phyloP scores from a whole-genome alignment of 2,888 invertebrate genomes.

The Nycteola revayana region DNA sequence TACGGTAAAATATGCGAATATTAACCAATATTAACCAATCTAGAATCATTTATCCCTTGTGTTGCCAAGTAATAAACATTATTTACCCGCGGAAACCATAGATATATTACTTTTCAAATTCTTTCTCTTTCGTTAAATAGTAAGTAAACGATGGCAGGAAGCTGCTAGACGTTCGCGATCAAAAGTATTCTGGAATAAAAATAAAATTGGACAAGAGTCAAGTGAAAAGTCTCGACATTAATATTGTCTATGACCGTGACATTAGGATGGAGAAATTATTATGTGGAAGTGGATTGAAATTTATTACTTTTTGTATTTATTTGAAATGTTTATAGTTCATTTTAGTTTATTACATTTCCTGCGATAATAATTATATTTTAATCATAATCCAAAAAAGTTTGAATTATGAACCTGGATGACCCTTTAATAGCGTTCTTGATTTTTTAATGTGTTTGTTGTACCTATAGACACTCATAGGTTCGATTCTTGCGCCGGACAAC shows the following conservation, averaged over 20 bases:
- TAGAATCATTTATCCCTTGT: conserved; percentile 19
- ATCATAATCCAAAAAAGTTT: too few relatives aligned
- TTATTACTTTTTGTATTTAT: too few relatives aligned
- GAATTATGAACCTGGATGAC: too few relatives aligned
- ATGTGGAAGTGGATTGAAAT: too few relatives aligned
- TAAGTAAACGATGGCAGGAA: conserved; percentile 28
- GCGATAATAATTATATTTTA: too few relatives aligned
- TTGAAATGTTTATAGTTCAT: too few relatives aligned
- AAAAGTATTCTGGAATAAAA: conserved; percentile 21
- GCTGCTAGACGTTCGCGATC: conserved; percentile 20
- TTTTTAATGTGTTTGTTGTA: too few relatives aligned
- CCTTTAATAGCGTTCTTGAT: too few relatives aligned
- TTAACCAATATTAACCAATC: conserved; percentile 20
- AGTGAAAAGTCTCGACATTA: conserved; percentile 18
- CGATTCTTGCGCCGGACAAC: too few relatives aligned
- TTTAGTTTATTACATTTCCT: too few relatives aligned
- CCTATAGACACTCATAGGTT: too few relatives aligned
- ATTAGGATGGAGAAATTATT: conserved; percentile 6
- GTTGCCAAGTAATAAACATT: conserved; percentile 22
- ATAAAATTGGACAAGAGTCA: conserved; percentile 28
- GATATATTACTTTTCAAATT: conserved; percentile 24
- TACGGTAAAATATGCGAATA: too few relatives aligned
- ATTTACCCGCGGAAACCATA: conserved; percentile 21
- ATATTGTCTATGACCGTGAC: conserved; percentile 13
- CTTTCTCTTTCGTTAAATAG: conserved; percentile 14